Base-by-base conservation (phyloP, 2,113 vertebrate genomes). In the Merops nubicus region DNA sequence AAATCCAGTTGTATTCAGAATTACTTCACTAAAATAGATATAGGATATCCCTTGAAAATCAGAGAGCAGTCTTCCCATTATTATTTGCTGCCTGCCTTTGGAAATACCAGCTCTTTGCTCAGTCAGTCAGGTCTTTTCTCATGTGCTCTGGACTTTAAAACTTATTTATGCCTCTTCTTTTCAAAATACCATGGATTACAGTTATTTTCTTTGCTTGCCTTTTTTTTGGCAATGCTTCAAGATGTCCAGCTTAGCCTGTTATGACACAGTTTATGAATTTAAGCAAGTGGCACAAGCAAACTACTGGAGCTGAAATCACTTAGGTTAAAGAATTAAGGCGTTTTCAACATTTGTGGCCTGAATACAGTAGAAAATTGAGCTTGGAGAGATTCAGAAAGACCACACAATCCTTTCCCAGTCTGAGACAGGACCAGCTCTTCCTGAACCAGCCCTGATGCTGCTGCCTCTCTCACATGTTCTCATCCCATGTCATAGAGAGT, bases 101-200 rank as follows among this genome's bases (percentile, higher is more conserved):
- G 67, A 53, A 82, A 89, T 8, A 40, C 16, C 48, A 29, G 31
- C 31, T 40, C 73, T 72, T 63, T 64, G n/a, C 75, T 94, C 85
- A 50, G 17, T 16, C 73, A 64, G 6, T n/a, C 72, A 63, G 50
- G 50, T 59, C 63, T 78, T 85, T 91, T 72, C 89, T 54, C 12
- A 1, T 50, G 45, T 85, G 31, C 62, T 94, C 33, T 22, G 22
- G 54, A 78, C 54, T 94, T 93, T 89, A 90, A 76, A 91, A 85
- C n/a, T 69, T 94, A 94, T 91, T 96, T 93, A 79, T 76, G 57
- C n/a, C 59, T 65, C 81, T 85, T 72, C 74, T 82, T 96, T 84
- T 62, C 67, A 53, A 67, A 88, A 90, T 59, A 48, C 72, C 3
- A 0, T 10, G 88, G 93, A 94, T 95, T 90, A 83, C 48, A 75